These are phyloP conservation scores for Exocentrus adspersus DNA, from an alignment of 2,888 invertebrate genomes.

Conservation along the genomic window DNA sequence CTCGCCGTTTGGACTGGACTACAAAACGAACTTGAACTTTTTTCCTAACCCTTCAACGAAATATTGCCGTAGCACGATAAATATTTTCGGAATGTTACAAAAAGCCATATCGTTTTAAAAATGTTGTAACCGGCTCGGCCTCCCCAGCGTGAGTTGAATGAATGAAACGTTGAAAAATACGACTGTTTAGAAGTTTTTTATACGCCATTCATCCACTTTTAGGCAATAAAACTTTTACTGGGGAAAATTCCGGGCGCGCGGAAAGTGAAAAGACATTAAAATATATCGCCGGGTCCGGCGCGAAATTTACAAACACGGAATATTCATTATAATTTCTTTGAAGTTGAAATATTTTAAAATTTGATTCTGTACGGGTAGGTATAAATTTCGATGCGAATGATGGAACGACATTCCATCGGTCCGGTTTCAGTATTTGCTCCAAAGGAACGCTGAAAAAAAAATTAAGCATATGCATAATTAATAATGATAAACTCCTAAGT, in stretches of 20 bases:
- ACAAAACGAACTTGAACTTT: background rate
- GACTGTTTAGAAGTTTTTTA: constrained; percentile 6
- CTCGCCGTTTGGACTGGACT: background rate
- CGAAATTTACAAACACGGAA: background rate
- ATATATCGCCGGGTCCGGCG: no score
- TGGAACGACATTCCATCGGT: background rate
- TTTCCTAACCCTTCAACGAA: constrained; percentile 2
- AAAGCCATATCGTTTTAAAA: constrained; percentile 23
- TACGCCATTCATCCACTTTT: no score
- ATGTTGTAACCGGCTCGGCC: constrained; percentile 11
- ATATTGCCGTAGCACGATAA: constrained; percentile 15
- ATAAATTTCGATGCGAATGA: background rate
- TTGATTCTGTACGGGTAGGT: background rate
- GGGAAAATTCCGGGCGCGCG: no score
- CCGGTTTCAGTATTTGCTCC: background rate
- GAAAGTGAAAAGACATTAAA: background rate
- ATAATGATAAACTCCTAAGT: background rate
- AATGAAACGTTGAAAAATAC: constrained; percentile 20
- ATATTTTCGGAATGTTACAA: constrained; percentile 25
- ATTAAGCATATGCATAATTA: background rate
- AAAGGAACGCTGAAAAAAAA: background rate
- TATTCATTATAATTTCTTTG: background rate
- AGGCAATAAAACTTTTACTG: no score
- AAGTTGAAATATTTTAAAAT: background rate
- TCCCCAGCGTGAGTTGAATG: constrained; percentile 14